Conservation (phyloP, 2,888 invertebrate species). For the Micoletzkya japonica region DNA sequence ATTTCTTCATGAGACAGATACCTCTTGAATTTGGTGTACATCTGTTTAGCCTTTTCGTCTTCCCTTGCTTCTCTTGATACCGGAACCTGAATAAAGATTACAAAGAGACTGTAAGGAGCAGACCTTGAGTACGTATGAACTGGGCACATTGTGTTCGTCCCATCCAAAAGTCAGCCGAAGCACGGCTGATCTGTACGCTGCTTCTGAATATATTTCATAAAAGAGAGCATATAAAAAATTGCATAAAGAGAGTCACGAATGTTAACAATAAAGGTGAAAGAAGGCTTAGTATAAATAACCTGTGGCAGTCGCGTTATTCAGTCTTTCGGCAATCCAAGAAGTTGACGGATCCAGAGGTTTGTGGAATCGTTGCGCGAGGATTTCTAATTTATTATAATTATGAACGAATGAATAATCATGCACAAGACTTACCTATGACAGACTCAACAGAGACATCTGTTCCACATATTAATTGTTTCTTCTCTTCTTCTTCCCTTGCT, state of each 20-base stretch:
- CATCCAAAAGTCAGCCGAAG: slow-evolving; percentile 28
- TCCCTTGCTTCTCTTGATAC: slow-evolving; percentile 23
- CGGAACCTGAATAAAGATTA: slow-evolving; percentile 13
- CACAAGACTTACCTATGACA: slow-evolving; percentile 9
- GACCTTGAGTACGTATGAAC: slow-evolving; percentile 22
- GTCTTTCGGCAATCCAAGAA: slow-evolving; percentile 22
- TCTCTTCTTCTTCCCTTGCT: slow-evolving; percentile 4
- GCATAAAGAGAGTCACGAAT: too few relatives aligned
- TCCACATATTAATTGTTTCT: slow-evolving; percentile 19
- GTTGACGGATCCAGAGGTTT: slow-evolving; percentile 1
- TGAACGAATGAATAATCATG: not conserved
- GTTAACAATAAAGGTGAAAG: too few relatives aligned
- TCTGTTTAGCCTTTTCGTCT: slow-evolving; percentile 10
- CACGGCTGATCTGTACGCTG: slow-evolving; percentile 8
- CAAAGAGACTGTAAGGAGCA: not conserved
- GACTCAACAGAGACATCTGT: slow-evolving; percentile 24
- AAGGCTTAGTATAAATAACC: slow-evolving; percentile 2
- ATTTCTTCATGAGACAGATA: not conserved
- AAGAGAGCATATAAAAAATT: too few relatives aligned
- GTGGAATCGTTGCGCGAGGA: slow-evolving; percentile 4
- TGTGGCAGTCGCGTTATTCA: slow-evolving; percentile 20
- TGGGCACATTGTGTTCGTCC: slow-evolving; percentile 18
- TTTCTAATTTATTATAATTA: not conserved
- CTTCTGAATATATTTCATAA: slow-evolving; percentile 23
- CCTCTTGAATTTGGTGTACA: slow-evolving; percentile 28